phyloP scores from a whole-genome alignment of 2,888 invertebrate species.

The Mesorhabditis spiculigera region DNA sequence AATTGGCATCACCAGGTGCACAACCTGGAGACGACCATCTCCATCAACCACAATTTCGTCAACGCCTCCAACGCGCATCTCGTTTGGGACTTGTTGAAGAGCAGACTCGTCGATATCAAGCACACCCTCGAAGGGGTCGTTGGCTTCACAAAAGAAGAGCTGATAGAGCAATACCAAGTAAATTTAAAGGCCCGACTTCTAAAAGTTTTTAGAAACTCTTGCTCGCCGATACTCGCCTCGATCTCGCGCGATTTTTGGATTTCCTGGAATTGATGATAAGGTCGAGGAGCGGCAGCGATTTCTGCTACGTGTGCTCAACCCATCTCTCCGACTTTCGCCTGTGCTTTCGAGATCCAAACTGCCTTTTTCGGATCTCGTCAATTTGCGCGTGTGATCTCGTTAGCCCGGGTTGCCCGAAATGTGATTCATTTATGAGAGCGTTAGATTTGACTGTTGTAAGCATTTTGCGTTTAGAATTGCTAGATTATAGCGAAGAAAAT shows the following conservation, averaged over 20 bases:
- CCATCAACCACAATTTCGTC: slow-evolving; percentile 95
- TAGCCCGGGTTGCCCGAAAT: no score
- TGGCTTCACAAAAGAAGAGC: slow-evolving; percentile 30
- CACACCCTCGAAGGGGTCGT: slow-evolving; percentile 29
- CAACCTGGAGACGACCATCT: slow-evolving; percentile 81
- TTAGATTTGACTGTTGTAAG: no score
- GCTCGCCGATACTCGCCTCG: slow-evolving; percentile 37
- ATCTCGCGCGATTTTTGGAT: slow-evolving; percentile 12
- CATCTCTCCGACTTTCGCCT: slow-evolving; percentile 2
- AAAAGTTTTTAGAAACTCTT: slow-evolving; percentile 23
- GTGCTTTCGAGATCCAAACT: no score
- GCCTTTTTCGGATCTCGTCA: no score
- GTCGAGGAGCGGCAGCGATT: not conserved
- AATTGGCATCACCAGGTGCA: slow-evolving; percentile 96
- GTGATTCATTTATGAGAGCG: no score
- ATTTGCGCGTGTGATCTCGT: no score
- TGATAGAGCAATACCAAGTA: slow-evolving; percentile 18
- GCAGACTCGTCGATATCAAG: slow-evolving; percentile 28
- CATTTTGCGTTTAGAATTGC: no score
- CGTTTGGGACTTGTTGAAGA: slow-evolving; percentile 27
- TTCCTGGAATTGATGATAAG: slow-evolving; percentile 12
- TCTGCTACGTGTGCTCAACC: slow-evolving; percentile 14
- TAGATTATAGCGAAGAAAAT: no score
- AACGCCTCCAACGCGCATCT: slow-evolving; percentile 76
- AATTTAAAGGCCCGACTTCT: not conserved